Base-by-base conservation (phyloP, 2,888 invertebrate species). In the Mythimna vitellina region DNA sequence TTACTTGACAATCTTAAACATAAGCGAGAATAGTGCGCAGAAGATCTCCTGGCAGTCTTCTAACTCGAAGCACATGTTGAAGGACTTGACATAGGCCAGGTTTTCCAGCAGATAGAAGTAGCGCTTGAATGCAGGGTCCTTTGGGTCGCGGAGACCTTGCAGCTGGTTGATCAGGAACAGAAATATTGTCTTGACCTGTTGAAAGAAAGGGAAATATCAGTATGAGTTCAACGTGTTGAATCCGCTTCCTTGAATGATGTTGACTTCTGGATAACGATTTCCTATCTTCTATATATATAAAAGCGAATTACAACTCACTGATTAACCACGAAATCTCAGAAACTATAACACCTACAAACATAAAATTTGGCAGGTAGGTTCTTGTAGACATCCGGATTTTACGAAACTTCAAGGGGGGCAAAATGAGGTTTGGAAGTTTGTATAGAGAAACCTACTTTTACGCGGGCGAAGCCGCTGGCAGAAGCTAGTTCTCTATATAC, bases 1-100 rank as follows among this genome's bases (percentile, higher is more conserved):
- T 97, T 92, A 99, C 99, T 99, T 99, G 89, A 99, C 99, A 93
- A 99, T 99, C 94, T 98, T 98, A 92, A 99, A 99, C 97, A 99
- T 98, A 68, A 99, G 97, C 72, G 98, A 97, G 96, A 99, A 99
- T 3, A 99, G 97, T 20, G 98, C 98, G 90, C 99, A 98, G 95
- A 99, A 99, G 88, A 99, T 99, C 93, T 99, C 99, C 93, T 99
- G 99, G 88, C 99, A 99, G 95, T 99, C 99, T 92, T 99, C 99
- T 73, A 99, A 96, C 93, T 99, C 99, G 91, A 99, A 99, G 93
- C 99, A 99, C 98, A 99, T 99, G 94, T 99, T 99, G 94, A 99
- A 99, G 0, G 99, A 99, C 94, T 99, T 99, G 53, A 99, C 99
- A 93, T 99, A 99, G 0, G 99, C 99, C 87, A 99, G 96, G 95